phyloP scores from a whole-genome alignment of 2,888 invertebrate genomes.

The Maniola hyperantus region DNA sequence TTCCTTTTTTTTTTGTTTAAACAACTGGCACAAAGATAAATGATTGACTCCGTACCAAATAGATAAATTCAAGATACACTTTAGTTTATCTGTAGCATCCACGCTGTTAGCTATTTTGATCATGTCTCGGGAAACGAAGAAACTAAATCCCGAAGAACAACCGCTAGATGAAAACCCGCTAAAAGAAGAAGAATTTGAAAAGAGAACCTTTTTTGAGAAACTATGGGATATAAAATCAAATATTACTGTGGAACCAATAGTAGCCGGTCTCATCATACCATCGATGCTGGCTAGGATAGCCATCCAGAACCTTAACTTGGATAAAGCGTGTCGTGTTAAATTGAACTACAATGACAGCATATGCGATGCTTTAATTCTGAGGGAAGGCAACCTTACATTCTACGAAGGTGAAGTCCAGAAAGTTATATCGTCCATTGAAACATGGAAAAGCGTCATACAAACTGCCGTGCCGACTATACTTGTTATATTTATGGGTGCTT shows the following conservation, averaged over 20 bases:
- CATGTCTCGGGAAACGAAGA: constrained; percentile 51
- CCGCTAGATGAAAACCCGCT: constrained; percentile 52
- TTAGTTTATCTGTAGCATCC: constrained; percentile 41
- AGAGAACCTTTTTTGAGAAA: constrained; percentile 78
- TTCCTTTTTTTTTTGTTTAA: constrained; percentile 18
- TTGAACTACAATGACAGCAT: constrained; percentile 59
- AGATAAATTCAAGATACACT: constrained; percentile 48
- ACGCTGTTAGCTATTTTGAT: constrained; percentile 27
- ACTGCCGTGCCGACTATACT: constrained; percentile 80
- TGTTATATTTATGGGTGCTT: constrained; percentile 83
- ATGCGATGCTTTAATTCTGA: constrained; percentile 63
- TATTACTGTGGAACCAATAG: constrained; percentile 87
- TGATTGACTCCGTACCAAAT: constrained; percentile 42
- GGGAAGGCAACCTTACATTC: constrained; percentile 76
- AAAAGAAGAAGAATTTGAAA: constrained; percentile 45
- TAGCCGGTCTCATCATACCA: constrained; percentile 86
- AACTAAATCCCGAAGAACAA: constrained; percentile 52
- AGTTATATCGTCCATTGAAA: constrained; percentile 78
- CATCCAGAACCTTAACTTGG: constrained; percentile 74
- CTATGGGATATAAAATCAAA: constrained; percentile 78
- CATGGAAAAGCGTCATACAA: constrained; percentile 82
- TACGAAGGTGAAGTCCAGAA: constrained; percentile 84
- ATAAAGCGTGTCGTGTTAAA: constrained; percentile 71
- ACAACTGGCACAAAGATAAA: constrained; percentile 37
- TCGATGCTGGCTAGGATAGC: constrained; percentile 85